Evolutionary conservation across 2,888 invertebrate species (phyloP).

Genomic region (Alloplasta piceator): DNA sequence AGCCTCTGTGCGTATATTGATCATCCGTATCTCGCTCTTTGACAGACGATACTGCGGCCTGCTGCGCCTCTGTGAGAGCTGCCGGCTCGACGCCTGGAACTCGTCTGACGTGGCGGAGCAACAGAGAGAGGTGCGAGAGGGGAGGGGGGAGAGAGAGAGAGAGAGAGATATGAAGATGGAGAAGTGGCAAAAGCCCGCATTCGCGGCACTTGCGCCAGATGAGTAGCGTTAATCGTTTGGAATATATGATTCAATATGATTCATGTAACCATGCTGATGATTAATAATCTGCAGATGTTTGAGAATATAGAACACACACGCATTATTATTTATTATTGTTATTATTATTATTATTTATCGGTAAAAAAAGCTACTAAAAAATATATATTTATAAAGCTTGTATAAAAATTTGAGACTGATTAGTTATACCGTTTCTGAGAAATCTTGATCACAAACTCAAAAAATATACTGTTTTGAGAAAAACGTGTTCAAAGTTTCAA

Average conservation of each 20-base stretch:
- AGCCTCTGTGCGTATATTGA: background rate
- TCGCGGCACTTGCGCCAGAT: background rate
- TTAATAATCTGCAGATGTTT: background rate
- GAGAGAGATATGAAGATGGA: constrained; percentile 1
- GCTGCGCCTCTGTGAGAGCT: background rate
- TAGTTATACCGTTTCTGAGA: too few relatives aligned
- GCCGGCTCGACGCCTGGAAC: constrained; percentile 53
- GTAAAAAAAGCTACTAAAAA: too few relatives aligned
- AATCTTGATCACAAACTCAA: too few relatives aligned
- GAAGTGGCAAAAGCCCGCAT: constrained; percentile 15
- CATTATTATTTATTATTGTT: too few relatives aligned
- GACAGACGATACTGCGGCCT: constrained; percentile 61
- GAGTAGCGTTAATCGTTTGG: constrained; percentile 15
- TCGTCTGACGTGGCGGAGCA: constrained; percentile 26
- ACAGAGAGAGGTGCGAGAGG: background rate
- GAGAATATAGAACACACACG: background rate
- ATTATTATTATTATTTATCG: too few relatives aligned
- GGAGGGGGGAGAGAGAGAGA: constrained; percentile 9
- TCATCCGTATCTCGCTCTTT: constrained; percentile 62
- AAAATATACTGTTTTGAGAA: too few relatives aligned
- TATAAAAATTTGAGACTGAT: too few relatives aligned
- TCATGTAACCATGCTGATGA: background rate
- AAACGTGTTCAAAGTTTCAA: too few relatives aligned
- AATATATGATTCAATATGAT: background rate
- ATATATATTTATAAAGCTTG: too few relatives aligned